Evolutionary conservation across 2,113 vertebrate genomes (phyloP).

Genomic region (Pholis gunnellus): DNA sequence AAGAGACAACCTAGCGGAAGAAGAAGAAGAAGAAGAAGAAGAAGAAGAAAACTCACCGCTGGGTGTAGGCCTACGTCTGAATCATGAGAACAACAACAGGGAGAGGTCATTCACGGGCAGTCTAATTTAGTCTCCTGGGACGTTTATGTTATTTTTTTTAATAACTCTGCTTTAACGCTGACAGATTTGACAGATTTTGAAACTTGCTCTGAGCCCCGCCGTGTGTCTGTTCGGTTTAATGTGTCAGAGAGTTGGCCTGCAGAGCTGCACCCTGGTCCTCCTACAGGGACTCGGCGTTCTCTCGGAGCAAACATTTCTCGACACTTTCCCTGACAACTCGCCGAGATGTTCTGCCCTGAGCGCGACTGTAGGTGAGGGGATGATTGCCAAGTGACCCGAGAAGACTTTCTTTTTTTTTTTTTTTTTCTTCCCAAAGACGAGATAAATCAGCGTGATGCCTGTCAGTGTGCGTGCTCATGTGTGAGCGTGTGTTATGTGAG

Average conservation of each 20-base stretch:
- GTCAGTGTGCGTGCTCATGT: constrained; percentile 19
- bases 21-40: background rate
- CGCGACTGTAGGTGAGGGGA: constrained; percentile 37
- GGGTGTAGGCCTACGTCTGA: constrained; percentile 12
- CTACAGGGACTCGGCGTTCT: constrained; percentile 44
- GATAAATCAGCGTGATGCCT: constrained; percentile 47
- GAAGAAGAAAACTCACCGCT: background rate
- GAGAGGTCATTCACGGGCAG: constrained; percentile 57
- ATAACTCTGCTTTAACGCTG: constrained; percentile 44
- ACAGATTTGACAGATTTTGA: constrained; percentile 62
- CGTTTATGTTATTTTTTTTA: constrained; percentile 55
- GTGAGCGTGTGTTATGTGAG: constrained; percentile 19
- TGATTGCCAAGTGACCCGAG: constrained; percentile 62
- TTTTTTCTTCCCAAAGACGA: background rate
- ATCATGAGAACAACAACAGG: constrained; percentile 44
- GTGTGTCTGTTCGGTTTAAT: constrained; percentile 39
- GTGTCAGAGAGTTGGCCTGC: constrained; percentile 57
- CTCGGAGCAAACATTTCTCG: constrained; percentile 54
- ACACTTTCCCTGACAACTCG: constrained; percentile 63
- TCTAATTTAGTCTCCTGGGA: constrained; percentile 59
- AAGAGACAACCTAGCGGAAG: constrained; percentile 40
- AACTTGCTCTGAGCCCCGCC: constrained; percentile 28
- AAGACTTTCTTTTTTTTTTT: background rate
- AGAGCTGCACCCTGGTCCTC: constrained; percentile 51
- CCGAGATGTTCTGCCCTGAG: constrained; percentile 61